These are phyloP conservation scores for Tetragonula carbonaria DNA, from an alignment of 2,888 invertebrate genomes.

Conservation along the genomic window DNA sequence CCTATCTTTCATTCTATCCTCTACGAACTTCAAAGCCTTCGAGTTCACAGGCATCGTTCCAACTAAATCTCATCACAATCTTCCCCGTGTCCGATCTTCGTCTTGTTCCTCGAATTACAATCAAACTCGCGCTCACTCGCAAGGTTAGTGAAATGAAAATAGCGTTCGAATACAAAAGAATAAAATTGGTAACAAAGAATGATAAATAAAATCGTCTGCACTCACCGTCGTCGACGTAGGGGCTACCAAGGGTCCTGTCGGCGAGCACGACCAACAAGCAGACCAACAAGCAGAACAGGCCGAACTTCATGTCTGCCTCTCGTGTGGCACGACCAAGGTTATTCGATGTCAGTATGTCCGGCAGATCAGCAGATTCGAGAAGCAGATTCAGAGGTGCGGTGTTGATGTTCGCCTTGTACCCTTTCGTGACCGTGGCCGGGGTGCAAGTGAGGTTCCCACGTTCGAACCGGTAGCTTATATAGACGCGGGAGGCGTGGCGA, in stretches of 20 bases:
- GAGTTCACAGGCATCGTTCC: no score
- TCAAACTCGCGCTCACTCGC: no score
- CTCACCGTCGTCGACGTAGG: constrained; percentile 81
- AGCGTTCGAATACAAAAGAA: neutral
- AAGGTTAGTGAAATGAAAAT: no score
- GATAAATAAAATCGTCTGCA: constrained; percentile 14
- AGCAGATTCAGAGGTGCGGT: constrained; percentile 11
- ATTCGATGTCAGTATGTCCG: neutral
- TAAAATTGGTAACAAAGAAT: neutral
- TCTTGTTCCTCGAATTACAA: no score
- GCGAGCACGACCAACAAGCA: constrained; percentile 74
- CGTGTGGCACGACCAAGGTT: neutral
- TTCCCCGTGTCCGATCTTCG: no score
- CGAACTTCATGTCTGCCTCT: constrained; percentile 73
- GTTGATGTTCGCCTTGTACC: constrained; percentile 12
- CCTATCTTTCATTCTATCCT: no score
- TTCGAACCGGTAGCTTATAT: constrained; percentile 78
- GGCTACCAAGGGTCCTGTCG: constrained; percentile 72
- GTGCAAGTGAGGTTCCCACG: constrained; percentile 78
- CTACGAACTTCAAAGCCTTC: no score
- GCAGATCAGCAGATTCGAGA: neutral
- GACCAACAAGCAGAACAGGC: constrained; percentile 72
- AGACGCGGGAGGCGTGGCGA: constrained; percentile 81
- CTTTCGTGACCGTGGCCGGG: constrained; percentile 66
- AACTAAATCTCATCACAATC: no score